Conservation (phyloP, 92 coral and sea anemone genomes). For the Paramuricea clavata region DNA sequence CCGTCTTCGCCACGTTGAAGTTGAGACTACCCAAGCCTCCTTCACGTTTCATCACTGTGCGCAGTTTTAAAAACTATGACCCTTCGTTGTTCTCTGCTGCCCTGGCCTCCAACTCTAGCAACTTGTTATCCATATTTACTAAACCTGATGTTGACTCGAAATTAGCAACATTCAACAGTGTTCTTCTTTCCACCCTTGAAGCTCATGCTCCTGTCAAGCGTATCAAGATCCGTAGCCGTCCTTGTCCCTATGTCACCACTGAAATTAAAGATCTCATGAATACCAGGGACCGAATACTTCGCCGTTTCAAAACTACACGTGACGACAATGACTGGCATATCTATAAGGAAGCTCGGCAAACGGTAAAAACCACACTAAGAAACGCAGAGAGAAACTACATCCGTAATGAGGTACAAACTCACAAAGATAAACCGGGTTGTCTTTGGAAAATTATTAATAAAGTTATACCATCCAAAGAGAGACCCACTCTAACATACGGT, state of each 20-base stretch:
- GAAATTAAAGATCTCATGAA: slow-evolving; percentile 55
- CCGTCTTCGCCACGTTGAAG: slow-evolving; percentile 47
- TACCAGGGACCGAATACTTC: slow-evolving; percentile 4
- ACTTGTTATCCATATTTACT: slow-evolving; percentile 36
- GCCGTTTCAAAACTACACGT: slow-evolving; percentile 20
- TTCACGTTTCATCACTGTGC: slow-evolving; percentile 35
- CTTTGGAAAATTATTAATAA: slow-evolving; percentile 54
- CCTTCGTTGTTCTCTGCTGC: slow-evolving; percentile 41
- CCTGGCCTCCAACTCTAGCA: slow-evolving; percentile 30
- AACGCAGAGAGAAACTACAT: slow-evolving; percentile 31
- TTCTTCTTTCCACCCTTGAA: slow-evolving; percentile 40
- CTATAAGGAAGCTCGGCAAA: slow-evolving; percentile 19
- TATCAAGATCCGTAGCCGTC: slow-evolving; percentile 44
- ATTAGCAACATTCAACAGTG: slow-evolving; percentile 32
- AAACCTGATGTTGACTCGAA: slow-evolving; percentile 35
- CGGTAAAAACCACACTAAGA: slow-evolving; percentile 27
- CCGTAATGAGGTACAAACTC: slow-evolving; percentile 19
- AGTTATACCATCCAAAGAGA: not conserved
- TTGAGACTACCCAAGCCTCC: slow-evolving; percentile 57
- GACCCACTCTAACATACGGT: slow-evolving; percentile 12
- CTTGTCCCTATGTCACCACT: slow-evolving; percentile 55
- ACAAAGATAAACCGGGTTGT: slow-evolving; percentile 28
- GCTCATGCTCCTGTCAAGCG: slow-evolving; percentile 41
- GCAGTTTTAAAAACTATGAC: slow-evolving; percentile 42
- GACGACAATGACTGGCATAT: slow-evolving; percentile 34